phyloP scores from a whole-genome alignment of 23 tunicate species.

The Clavelina lepadiformis region DNA sequence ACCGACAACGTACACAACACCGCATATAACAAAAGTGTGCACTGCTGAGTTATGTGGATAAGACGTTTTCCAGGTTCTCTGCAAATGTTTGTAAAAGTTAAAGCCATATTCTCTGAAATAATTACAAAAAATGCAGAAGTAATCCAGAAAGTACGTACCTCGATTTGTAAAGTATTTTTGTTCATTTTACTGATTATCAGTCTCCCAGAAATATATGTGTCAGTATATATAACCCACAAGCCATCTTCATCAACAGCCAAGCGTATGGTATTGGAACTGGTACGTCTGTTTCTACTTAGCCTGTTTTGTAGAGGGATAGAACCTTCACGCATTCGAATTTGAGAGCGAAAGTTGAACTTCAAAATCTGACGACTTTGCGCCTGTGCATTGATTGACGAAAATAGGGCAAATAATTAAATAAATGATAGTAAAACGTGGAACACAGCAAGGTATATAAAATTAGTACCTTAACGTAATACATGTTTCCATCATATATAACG shows the following conservation, averaged over 20 bases:
- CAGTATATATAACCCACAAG: constrained; percentile 60
- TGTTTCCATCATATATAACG: constrained; percentile 62
- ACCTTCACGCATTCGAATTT: constrained; percentile 25
- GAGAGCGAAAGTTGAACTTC: constrained; percentile 32
- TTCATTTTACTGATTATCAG: constrained; percentile 52
- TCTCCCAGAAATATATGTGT: constrained; percentile 2
- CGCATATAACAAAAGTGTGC: constrained; percentile 76
- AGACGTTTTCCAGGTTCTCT: constrained; percentile 73
- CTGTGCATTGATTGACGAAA: constrained; percentile 2
- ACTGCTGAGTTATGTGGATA: constrained; percentile 14
- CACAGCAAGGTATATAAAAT: not conserved
- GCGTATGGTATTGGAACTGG: constrained; percentile 11
- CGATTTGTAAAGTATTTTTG: constrained; percentile 27
- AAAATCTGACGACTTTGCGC: constrained; percentile 23
- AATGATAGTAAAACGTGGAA: not conserved
- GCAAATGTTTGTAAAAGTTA: constrained; percentile 1
- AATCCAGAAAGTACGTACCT: constrained; percentile 18
- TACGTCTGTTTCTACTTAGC: not conserved
- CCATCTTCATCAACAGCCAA: constrained; percentile 76
- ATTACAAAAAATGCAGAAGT: not conserved
- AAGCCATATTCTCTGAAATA: not conserved
- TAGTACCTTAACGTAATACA: constrained; percentile 65
- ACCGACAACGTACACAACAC: constrained; percentile 67
- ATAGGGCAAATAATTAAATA: not conserved
- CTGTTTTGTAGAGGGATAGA: too few relatives aligned